These are phyloP conservation scores for Flabesymbios commensalis DNA, from an alignment of 2,888 invertebrate species.

Conservation along the genomic window DNA sequence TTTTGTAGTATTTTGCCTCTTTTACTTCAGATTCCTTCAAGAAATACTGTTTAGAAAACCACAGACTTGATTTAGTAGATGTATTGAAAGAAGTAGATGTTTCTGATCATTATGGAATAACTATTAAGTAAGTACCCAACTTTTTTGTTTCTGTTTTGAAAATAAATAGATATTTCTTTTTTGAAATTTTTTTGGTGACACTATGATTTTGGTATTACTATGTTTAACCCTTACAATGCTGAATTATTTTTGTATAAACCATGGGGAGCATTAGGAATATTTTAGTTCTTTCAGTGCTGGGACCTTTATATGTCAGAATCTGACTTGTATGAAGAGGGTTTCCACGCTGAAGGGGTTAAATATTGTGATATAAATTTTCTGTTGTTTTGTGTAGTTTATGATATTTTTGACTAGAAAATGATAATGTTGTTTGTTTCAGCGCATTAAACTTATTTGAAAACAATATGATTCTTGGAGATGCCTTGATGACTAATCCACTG, in stretches of 20 bases:
- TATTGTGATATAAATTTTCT: not conserved
- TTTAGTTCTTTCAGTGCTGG: no score
- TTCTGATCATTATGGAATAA: slow-evolving; percentile 69
- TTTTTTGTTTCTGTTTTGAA: slow-evolving; percentile 3
- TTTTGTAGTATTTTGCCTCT: no score
- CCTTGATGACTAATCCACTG: slow-evolving; percentile 71
- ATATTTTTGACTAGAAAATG: not conserved
- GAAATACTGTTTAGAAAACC: slow-evolving; percentile 61
- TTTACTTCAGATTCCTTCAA: not conserved
- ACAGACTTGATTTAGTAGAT: slow-evolving; percentile 68
- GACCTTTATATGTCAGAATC: not conserved
- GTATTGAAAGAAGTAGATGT: slow-evolving; percentile 70
- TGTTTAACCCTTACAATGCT: no score
- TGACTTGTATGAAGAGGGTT: no score
- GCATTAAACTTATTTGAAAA: slow-evolving; percentile 65
- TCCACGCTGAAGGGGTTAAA: not conserved
- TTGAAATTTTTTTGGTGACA: no score
- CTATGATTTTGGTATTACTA: no score
- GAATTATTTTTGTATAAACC: no score
- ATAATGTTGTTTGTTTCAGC: slow-evolving; percentile 39
- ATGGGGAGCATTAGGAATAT: no score
- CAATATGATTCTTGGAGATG: slow-evolving; percentile 68
- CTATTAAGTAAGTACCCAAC: slow-evolving; percentile 74
- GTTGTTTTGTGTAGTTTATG: not conserved
- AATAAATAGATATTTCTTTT: no score